Conservation (phyloP, 30 jellyfish, hydroid and myxozoan species). For the Mastigias papua region DNA sequence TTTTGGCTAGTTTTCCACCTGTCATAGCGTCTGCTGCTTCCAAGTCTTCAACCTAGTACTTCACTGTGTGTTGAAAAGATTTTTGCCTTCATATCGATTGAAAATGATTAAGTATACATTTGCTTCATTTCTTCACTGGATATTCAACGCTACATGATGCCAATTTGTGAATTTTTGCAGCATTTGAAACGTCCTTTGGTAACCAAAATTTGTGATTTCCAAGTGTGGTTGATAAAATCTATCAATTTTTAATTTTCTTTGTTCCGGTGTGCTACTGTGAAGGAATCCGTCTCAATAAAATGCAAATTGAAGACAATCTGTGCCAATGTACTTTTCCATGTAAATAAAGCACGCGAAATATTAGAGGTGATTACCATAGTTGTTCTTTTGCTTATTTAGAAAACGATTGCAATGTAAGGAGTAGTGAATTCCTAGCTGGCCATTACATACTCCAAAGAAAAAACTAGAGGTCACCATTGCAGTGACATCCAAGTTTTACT, state of each 20-base stretch:
- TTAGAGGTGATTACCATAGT: too few relatives aligned
- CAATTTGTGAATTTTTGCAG: background rate
- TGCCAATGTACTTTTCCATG: too few relatives aligned
- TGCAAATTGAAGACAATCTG: too few relatives aligned
- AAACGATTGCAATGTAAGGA: too few relatives aligned
- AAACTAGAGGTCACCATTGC: too few relatives aligned
- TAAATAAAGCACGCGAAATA: too few relatives aligned
- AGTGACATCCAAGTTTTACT: too few relatives aligned
- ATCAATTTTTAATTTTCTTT: constrained; percentile 1
- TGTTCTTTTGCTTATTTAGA: too few relatives aligned
- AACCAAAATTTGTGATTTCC: background rate
- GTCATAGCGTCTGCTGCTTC: background rate
- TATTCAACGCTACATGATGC: background rate
- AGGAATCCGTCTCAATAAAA: background rate
- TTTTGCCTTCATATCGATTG: background rate
- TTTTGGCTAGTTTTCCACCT: constrained; percentile 32
- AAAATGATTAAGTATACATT: background rate
- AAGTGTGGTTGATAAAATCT: background rate
- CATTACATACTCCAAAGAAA: too few relatives aligned
- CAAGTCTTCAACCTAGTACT: background rate
- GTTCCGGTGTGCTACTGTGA: background rate
- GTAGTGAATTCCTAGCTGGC: too few relatives aligned
- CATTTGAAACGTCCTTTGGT: background rate
- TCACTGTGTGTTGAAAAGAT: background rate
- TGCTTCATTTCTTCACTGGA: background rate